Conservation (phyloP, 2,113 vertebrate genomes). For the Emydocephalus ijimae region DNA sequence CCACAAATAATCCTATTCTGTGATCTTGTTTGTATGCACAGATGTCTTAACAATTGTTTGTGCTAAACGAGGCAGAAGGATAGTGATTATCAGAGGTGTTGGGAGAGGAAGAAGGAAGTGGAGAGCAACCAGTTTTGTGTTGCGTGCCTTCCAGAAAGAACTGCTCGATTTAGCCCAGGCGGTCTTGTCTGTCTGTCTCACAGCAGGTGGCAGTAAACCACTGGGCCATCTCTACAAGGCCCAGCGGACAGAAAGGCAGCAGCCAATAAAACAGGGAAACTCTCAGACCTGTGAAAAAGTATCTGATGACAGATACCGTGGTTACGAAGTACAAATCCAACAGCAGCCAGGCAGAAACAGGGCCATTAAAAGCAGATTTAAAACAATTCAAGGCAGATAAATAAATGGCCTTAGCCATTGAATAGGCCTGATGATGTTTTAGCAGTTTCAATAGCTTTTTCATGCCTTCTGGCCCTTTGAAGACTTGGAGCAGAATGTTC, state of each 20-base stretch:
- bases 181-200: neutral
- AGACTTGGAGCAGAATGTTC: neutral
- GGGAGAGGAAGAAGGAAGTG: neutral
- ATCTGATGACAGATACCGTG: neutral
- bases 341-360: slow-evolving; percentile 32
- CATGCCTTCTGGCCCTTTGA: neutral
- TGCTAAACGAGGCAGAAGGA: neutral
- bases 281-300: neutral
- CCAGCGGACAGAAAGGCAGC: neutral
- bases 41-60: neutral
- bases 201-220: slow-evolving; percentile 20
- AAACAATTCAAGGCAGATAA: slow-evolving; percentile 22
- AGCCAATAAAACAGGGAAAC: neutral
- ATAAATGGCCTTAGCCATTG: neutral
- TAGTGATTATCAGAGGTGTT: neutral
- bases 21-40: neutral
- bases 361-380: slow-evolving; percentile 23
- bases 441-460: slow-evolving; percentile 15
- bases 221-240: neutral
- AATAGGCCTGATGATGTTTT: neutral
- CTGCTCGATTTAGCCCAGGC: neutral
- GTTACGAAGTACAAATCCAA: slow-evolving; percentile 17
- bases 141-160: neutral
- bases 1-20: neutral
- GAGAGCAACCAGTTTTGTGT: neutral